Evolutionary conservation across 2,888 invertebrate species (phyloP).

Genomic region (Bursaphelenchus okinawaensis): DNA sequence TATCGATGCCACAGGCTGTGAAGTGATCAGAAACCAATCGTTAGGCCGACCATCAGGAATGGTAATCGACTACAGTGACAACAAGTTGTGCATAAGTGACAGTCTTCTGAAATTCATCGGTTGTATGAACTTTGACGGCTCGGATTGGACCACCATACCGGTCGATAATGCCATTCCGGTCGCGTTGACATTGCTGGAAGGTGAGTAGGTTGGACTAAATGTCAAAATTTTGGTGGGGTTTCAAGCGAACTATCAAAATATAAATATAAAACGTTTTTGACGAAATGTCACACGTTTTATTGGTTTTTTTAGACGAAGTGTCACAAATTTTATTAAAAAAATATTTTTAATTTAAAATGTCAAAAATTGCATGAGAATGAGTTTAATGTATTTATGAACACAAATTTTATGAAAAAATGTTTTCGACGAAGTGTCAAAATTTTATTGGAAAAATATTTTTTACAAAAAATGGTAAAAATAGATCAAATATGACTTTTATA

Average conservation of each 20-base stretch:
- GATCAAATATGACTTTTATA: background rate
- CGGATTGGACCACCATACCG: slow-evolving; percentile 32
- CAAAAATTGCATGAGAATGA: too few relatives aligned
- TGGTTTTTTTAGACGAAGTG: background rate
- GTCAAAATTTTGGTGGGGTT: too few relatives aligned
- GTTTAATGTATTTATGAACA: too few relatives aligned
- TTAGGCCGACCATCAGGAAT: slow-evolving; percentile 59
- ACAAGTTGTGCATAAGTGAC: slow-evolving; percentile 61
- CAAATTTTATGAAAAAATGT: too few relatives aligned
- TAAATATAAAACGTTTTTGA: too few relatives aligned
- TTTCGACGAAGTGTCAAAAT: too few relatives aligned
- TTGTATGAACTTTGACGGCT: slow-evolving; percentile 55
- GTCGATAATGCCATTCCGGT: slow-evolving; percentile 52
- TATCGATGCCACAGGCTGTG: slow-evolving; percentile 78
- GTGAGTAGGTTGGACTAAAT: slow-evolving; percentile 19
- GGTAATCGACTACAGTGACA: slow-evolving; percentile 58
- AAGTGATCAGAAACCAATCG: slow-evolving; percentile 52
- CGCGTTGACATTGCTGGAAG: slow-evolving; percentile 49
- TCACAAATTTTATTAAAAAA: too few relatives aligned
- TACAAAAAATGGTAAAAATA: background rate
- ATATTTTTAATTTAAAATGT: too few relatives aligned
- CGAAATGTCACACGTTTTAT: too few relatives aligned
- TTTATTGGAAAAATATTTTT: background rate
- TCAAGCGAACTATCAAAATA: too few relatives aligned
- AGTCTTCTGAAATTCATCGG: slow-evolving; percentile 66